Conservation (phyloP, 2,888 invertebrate species). For the Eucriotettix oculatus region DNA sequence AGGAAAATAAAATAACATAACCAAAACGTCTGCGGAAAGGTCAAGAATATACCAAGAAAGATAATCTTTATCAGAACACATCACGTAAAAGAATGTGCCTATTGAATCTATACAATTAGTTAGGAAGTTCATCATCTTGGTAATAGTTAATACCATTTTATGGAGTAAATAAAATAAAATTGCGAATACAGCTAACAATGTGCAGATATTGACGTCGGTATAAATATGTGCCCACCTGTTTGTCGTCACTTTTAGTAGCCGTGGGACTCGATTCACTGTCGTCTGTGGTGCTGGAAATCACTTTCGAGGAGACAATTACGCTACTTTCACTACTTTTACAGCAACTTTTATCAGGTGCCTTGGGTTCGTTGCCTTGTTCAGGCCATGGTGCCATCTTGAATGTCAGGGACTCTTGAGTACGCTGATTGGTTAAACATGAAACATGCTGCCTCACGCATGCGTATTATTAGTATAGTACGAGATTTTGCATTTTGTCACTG, state of each 20-base stretch:
- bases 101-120: too few relatives aligned
- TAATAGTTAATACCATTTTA: not conserved
- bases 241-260: constrained; percentile 10
- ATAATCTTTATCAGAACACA: too few relatives aligned
- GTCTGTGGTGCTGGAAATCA: constrained; percentile 7
- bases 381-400: constrained; percentile 62
- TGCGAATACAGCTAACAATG: not conserved
- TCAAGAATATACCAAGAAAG: too few relatives aligned
- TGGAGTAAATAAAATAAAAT: not conserved
- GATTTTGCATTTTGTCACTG: too few relatives aligned
- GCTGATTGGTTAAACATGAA: constrained; percentile 17
- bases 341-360: constrained; percentile 51
- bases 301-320: constrained; percentile 7
- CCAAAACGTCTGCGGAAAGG: too few relatives aligned
- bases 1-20: too few relatives aligned
- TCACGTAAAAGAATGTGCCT: too few relatives aligned
- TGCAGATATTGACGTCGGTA: not conserved
- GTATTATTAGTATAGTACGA: not conserved
- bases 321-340: constrained; percentile 22
- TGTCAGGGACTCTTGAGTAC: constrained; percentile 12
- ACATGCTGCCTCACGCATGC: constrained; percentile 10
- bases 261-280: constrained; percentile 9
- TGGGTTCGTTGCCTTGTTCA: constrained; percentile 58
- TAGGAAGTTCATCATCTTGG: too few relatives aligned
- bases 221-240: constrained; percentile 10